phyloP scores from a whole-genome alignment of 2,113 vertebrate species.

The Galemys pyrenaicus region DNA sequence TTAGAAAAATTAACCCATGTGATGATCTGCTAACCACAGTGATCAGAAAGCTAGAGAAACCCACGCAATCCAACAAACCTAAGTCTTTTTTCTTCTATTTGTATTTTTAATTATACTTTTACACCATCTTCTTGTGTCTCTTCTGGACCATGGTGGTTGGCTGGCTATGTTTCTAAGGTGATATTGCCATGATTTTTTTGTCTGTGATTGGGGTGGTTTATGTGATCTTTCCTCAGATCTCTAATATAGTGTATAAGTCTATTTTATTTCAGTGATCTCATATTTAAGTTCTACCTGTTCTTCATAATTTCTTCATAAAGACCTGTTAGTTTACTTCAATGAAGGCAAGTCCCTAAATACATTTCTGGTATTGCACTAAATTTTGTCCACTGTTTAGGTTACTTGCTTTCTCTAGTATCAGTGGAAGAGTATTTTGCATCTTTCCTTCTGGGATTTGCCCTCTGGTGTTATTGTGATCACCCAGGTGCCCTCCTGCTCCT shows the following conservation, averaged over 20 bases:
- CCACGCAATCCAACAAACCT: no score
- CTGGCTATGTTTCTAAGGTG: neutral
- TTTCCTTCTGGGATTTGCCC: no score
- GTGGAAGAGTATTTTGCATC: neutral
- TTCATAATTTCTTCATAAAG: neutral
- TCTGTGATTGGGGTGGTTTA: neutral
- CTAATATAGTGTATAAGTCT: neutral
- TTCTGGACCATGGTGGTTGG: neutral
- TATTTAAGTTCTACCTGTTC: neutral
- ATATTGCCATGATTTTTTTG: neutral
- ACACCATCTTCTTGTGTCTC: neutral
- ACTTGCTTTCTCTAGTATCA: neutral
- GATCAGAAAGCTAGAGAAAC: neutral
- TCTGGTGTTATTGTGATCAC: neutral
- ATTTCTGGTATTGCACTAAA: neutral
- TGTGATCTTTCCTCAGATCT: neutral
- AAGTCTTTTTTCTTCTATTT: neutral
- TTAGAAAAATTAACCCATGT: fast-evolving
- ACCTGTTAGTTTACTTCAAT: neutral
- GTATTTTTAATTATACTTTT: no score
- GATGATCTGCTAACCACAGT: fast-evolving
- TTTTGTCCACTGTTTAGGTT: neutral
- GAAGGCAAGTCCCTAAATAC: neutral
- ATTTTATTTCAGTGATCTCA: neutral
- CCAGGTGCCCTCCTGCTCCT: no score